These are phyloP conservation scores for Accipiter cooperii DNA, from an alignment of 2,113 vertebrate species.

Conservation along the genomic window DNA sequence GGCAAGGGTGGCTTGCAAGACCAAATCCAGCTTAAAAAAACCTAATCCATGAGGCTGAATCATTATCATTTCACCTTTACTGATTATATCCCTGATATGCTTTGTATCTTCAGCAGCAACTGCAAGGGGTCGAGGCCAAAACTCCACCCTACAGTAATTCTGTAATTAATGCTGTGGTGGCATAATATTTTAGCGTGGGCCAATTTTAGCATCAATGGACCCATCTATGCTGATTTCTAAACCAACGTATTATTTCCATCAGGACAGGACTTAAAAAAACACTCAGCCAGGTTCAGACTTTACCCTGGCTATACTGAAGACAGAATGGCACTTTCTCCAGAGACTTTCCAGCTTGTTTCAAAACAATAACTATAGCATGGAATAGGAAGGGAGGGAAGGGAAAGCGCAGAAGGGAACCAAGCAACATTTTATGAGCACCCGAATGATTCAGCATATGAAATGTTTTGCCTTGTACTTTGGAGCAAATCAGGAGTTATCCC, in stretches of 20 bases:
- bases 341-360: neutral
- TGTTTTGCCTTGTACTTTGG: neutral
- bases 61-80: neutral
- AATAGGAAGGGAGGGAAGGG: neutral
- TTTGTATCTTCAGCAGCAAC: neutral
- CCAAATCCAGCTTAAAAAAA: neutral
- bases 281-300: neutral
- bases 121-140: neutral
- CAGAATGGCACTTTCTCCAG: neutral
- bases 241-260: neutral
- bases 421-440: neutral
- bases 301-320: neutral
- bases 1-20: neutral
- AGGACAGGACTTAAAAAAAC: neutral
- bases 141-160: neutral
- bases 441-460: neutral
- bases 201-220: neutral
- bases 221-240: neutral
- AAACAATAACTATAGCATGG: accelerated
- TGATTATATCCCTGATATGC: neutral
- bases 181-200: neutral
- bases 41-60: neutral
- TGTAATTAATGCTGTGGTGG: neutral
- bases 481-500: neutral
- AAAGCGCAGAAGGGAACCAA: neutral